phyloP scores from a whole-genome alignment of 2,888 invertebrate species.

The Chouioia cunea region DNA sequence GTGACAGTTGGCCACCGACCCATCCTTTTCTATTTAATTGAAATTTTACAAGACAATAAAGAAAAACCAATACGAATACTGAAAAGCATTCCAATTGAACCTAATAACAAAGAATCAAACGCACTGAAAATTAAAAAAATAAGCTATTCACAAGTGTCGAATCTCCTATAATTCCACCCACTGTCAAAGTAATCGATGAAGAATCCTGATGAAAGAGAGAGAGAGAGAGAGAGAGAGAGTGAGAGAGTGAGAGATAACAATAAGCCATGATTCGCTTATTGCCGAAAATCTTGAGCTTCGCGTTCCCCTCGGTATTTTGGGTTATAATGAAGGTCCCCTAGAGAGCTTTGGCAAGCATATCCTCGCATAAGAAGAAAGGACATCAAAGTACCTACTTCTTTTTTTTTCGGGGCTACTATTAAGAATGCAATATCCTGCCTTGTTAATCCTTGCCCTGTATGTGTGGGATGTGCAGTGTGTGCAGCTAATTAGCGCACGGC shows the following conservation, averaged over 20 bases:
- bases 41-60: no score
- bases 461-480: slow-evolving; percentile 61
- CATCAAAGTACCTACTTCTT: slow-evolving; percentile 36
- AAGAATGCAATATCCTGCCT: slow-evolving; percentile 65
- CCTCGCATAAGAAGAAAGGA: slow-evolving; percentile 28
- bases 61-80: no score
- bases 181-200: slow-evolving; percentile 31
- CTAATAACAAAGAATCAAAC: no score
- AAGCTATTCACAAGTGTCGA: not conserved
- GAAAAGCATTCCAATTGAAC: no score
- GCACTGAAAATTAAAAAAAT: no score
- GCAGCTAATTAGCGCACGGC: slow-evolving; percentile 61
- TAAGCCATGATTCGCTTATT: slow-evolving; percentile 28
- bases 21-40: no score
- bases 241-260: no score
- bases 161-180: not conserved
- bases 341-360: not conserved
- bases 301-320: not conserved
- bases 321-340: slow-evolving; percentile 31
- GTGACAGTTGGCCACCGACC: no score
- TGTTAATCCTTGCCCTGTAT: slow-evolving; percentile 62
- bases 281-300: slow-evolving; percentile 34
- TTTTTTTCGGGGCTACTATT: slow-evolving; percentile 53
- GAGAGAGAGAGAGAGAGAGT: no score
- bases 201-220: slow-evolving; percentile 27